These are phyloP conservation scores for Craterocephalus amniculus DNA, from an alignment of 2,797 vertebrate genomes.

Conservation along the genomic window DNA sequence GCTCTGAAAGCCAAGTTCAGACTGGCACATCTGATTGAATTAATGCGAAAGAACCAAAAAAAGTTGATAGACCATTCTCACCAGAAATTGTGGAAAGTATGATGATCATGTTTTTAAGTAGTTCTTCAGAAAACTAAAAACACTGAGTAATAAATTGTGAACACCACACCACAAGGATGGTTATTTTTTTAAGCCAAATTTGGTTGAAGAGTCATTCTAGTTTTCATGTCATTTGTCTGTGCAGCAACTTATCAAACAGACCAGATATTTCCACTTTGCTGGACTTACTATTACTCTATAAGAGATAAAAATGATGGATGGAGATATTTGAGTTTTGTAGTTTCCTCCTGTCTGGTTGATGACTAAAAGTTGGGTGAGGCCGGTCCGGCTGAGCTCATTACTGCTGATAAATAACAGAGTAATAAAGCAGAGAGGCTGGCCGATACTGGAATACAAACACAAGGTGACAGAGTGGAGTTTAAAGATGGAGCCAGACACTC, in stretches of 20 bases:
- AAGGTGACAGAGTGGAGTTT: slow-evolving; percentile 51
- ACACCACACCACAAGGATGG: too few relatives aligned
- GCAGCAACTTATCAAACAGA: too few relatives aligned
- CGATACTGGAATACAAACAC: slow-evolving; percentile 59
- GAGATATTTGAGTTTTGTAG: slow-evolving; percentile 5
- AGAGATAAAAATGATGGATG: slow-evolving; percentile 15
- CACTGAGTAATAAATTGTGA: too few relatives aligned
- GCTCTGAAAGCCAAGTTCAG: neutral
- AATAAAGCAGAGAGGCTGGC: slow-evolving; percentile 54
- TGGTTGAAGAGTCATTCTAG: too few relatives aligned
- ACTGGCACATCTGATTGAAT: neutral
- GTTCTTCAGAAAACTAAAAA: too few relatives aligned
- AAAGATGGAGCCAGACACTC: slow-evolving; percentile 70
- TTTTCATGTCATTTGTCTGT: too few relatives aligned
- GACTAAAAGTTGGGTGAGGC: slow-evolving; percentile 42
- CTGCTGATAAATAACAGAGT: slow-evolving; percentile 69
- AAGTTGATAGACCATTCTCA: neutral
- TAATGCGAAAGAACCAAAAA: neutral
- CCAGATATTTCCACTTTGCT: neutral
- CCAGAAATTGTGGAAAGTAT: too few relatives aligned
- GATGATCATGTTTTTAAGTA: too few relatives aligned
- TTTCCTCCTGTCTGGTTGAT: slow-evolving; percentile 1
- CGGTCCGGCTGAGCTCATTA: slow-evolving; percentile 44
- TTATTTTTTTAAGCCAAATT: too few relatives aligned
- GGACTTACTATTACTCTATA: neutral